These are phyloP conservation scores for Neomonachus schauinslandi DNA, from an alignment of 2,113 vertebrate genomes.

Conservation along the genomic window DNA sequence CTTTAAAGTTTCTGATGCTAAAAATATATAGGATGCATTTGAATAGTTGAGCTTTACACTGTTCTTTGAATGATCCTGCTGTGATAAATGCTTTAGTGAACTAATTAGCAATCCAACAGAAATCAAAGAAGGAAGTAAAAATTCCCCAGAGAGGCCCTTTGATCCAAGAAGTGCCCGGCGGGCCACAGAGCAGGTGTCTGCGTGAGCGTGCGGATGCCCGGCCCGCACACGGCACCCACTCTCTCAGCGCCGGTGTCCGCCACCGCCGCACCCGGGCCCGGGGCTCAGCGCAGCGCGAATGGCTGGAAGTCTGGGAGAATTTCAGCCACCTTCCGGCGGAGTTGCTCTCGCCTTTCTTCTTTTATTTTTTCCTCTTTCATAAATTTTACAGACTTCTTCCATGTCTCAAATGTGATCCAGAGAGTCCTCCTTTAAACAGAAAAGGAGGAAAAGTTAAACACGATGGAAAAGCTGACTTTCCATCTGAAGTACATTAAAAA, in stretches of 20 bases:
- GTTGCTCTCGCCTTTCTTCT: slow-evolving; percentile 88
- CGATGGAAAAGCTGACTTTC: background rate
- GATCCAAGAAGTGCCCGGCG: background rate
- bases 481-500: background rate
- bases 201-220: accelerated
- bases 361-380: slow-evolving; percentile 88
- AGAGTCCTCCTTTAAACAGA: slow-evolving; percentile 86
- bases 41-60: background rate
- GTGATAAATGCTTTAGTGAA: slow-evolving; percentile 19
- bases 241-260: background rate
- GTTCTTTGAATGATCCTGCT: background rate
- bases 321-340: slow-evolving; percentile 91
- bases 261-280: background rate
- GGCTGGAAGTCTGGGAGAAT: slow-evolving; percentile 92
- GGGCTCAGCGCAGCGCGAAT: background rate
- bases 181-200: background rate
- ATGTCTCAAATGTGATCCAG: slow-evolving; percentile 85
- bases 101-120: background rate
- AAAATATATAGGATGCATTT: slow-evolving; percentile 18
- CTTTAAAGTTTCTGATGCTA: slow-evolving; percentile 60
- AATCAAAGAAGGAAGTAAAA: slow-evolving; percentile 31
- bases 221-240: background rate
- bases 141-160: background rate
- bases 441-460: slow-evolving; percentile 29
- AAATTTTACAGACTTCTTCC: slow-evolving; percentile 87